phyloP scores from a whole-genome alignment of 2,797 vertebrate species.

The Periophthalmus magnuspinnatus region DNA sequence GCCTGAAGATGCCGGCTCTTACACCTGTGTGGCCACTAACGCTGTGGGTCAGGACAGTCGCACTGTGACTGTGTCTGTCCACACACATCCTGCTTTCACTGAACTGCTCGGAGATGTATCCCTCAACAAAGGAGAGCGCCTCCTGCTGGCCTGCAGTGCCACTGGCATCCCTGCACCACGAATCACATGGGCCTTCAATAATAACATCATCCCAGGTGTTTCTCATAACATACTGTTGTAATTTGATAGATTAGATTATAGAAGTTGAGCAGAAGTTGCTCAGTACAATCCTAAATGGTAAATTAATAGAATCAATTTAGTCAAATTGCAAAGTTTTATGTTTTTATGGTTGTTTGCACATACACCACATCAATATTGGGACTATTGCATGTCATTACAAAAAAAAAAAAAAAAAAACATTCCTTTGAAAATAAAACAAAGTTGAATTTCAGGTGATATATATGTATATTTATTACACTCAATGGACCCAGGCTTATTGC shows the following conservation, averaged over 20 bases:
- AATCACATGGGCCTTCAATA: constrained; percentile 94
- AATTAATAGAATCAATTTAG: too few relatives aligned
- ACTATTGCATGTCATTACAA: too few relatives aligned
- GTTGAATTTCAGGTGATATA: too few relatives aligned
- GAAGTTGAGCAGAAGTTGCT: too few relatives aligned
- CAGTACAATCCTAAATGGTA: too few relatives aligned
- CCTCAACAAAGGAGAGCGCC: constrained; percentile 90
- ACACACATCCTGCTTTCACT: constrained; percentile 86
- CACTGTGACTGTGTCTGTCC: constrained; percentile 77
- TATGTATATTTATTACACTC: too few relatives aligned
- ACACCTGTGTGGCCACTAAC: constrained; percentile 89
- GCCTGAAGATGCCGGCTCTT: constrained; percentile 86
- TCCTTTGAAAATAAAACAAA: too few relatives aligned
- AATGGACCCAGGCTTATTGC: too few relatives aligned
- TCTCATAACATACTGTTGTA: neutral
- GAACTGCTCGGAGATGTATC: constrained; percentile 86
- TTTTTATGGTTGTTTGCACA: too few relatives aligned
- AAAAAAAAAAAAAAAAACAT: too few relatives aligned
- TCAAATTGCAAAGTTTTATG: too few relatives aligned
- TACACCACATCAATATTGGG: too few relatives aligned
- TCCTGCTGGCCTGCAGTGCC: constrained; percentile 84
- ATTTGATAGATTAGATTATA: neutral
- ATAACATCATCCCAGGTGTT: constrained; percentile 89
- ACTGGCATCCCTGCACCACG: constrained; percentile 84
- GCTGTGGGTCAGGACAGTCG: constrained; percentile 84